These are phyloP conservation scores for Tigriopus japonicus DNA, from an alignment of 1,140 invertebrate genomes.

Conservation along the genomic window DNA sequence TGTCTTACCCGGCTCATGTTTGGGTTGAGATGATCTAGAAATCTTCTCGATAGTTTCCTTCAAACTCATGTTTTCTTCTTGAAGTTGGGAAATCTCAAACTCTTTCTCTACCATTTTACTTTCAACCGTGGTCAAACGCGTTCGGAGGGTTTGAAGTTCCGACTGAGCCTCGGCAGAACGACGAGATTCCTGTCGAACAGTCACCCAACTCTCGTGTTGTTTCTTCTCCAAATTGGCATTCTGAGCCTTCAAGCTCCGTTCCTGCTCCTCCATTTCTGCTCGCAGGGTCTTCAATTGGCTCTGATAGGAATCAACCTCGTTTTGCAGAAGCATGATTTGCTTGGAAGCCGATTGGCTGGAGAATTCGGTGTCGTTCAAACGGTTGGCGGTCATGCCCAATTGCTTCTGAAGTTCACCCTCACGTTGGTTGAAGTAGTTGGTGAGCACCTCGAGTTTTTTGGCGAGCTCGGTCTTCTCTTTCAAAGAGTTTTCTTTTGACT, in stretches of 20 bases:
- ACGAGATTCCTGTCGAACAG: conserved; percentile 7
- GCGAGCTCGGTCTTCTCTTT: not conserved
- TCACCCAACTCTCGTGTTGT: conserved; percentile 14
- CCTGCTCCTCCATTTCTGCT: conserved; percentile 13
- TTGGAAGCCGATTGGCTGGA: not conserved
- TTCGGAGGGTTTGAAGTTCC: conserved; percentile 8
- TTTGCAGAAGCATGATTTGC: not conserved
- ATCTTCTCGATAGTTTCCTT: conserved; percentile 10
- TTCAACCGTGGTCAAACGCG: not conserved
- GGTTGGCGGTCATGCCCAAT: not conserved
- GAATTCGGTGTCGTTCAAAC: not conserved
- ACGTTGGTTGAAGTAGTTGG: conserved; percentile 7
- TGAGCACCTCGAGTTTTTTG: conserved; percentile 1
- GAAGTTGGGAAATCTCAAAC: not conserved
- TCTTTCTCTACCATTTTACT: conserved; percentile 3
- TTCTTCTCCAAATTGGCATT: conserved; percentile 13
- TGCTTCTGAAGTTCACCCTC: conserved; percentile 10
- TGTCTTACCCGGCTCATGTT: not conserved
- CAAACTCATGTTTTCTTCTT: not conserved
- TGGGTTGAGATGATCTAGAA: not conserved
- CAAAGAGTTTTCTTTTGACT: not conserved
- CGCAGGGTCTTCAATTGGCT: conserved; percentile 9
- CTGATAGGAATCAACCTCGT: conserved; percentile 8
- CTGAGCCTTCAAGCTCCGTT: conserved; percentile 12
- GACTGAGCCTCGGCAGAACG: conserved; percentile 2